phyloP scores from a whole-genome alignment of 2,113 vertebrate species.

The Tychaedon coryphoeus region DNA sequence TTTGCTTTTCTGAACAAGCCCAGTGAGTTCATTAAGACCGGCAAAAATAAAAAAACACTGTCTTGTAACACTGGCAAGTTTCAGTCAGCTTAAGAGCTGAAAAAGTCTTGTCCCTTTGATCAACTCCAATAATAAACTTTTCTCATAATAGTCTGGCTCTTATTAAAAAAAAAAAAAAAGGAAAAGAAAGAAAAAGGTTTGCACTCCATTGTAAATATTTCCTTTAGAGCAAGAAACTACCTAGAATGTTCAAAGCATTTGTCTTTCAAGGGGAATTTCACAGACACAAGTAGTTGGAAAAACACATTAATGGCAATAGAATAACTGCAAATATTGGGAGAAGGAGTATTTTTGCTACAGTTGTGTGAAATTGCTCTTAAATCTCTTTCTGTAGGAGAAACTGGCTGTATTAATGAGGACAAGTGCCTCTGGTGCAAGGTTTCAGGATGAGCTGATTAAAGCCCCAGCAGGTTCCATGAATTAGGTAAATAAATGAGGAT shows the following conservation, averaged over 20 bases:
- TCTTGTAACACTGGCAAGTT: not conserved
- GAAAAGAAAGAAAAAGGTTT: not conserved
- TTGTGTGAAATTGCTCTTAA: not conserved
- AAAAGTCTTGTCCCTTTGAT: not conserved
- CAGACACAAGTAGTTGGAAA: not conserved
- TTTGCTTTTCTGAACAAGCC: not conserved
- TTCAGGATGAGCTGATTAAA: not conserved
- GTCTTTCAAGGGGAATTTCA: not conserved
- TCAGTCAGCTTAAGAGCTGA: not conserved
- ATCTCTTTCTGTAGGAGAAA: not conserved
- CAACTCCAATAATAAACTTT: not conserved
- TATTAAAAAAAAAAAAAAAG: not conserved
- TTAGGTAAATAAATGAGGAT: not conserved
- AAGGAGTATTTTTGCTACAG: not conserved
- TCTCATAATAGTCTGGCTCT: not conserved
- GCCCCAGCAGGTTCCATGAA: not conserved
- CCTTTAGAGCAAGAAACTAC: not conserved
- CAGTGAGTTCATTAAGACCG: not conserved
- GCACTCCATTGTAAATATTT: not conserved
- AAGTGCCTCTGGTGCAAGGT: not conserved
- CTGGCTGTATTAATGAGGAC: not conserved
- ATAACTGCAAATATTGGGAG: not conserved
- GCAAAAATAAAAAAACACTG: not conserved
- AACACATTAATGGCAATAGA: not conserved
- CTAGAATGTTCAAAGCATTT: constrained; percentile 1